Evolutionary conservation across 2,113 vertebrate genomes (phyloP).

Genomic region (Lonchura striata): DNA sequence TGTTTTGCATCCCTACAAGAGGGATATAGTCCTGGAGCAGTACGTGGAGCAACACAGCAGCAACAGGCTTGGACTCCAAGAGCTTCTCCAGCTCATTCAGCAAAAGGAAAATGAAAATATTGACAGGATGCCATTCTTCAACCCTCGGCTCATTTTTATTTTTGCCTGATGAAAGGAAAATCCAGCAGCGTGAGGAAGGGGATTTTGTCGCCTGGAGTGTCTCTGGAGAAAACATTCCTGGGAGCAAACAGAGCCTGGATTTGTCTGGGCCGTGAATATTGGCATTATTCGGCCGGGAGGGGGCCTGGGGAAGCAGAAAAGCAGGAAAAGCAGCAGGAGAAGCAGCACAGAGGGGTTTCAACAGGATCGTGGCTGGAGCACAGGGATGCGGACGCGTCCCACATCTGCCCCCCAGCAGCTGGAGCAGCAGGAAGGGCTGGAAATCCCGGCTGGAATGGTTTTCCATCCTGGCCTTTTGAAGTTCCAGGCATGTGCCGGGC

Average conservation of each 20-base stretch:
- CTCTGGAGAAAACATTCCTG: not conserved
- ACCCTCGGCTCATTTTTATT: not conserved
- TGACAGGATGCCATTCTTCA: conserved; percentile 9
- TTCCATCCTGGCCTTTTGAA: not conserved
- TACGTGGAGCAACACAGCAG: not conserved
- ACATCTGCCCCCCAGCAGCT: conserved; percentile 35
- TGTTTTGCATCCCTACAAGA: not conserved
- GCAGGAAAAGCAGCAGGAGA: not conserved
- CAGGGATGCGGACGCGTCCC: not conserved
- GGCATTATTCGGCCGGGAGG: not conserved
- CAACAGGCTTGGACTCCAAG: not conserved
- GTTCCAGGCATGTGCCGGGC: not conserved
- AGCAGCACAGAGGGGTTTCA: not conserved
- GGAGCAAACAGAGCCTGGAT: conserved; percentile 26
- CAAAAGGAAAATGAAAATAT: conserved; percentile 20
- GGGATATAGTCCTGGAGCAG: accelerated
- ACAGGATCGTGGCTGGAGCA: not conserved
- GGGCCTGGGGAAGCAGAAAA: not conserved
- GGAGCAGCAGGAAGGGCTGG: not conserved
- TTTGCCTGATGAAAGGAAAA: conserved; percentile 57
- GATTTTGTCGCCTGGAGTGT: not conserved
- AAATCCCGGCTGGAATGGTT: not conserved
- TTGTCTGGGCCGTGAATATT: conserved; percentile 42
- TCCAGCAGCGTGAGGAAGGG: not conserved
- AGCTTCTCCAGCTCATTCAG: not conserved